Conservation (phyloP, 1,140 invertebrate species). For the Eupristina koningsbergeri region DNA sequence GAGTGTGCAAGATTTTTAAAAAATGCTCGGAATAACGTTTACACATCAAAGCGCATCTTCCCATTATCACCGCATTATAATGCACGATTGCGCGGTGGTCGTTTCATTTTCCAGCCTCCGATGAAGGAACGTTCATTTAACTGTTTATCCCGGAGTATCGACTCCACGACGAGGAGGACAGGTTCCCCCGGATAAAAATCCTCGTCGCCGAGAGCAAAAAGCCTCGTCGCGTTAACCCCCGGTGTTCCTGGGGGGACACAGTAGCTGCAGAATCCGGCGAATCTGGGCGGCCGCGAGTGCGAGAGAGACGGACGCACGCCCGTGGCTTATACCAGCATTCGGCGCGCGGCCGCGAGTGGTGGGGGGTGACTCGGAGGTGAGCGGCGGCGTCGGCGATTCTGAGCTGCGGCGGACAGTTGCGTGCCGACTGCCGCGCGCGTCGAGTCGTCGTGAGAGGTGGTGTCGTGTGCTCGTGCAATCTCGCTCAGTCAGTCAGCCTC, state of each 20-base stretch:
- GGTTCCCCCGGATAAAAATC: no score
- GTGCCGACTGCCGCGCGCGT: constrained; percentile 59
- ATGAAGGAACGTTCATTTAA: no score
- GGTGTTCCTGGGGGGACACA: not conserved
- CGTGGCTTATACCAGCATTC: not conserved
- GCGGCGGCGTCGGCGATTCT: constrained; percentile 17
- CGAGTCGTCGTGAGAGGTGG: not conserved
- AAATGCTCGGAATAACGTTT: no score
- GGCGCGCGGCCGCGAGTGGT: not conserved
- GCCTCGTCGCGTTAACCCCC: not conserved
- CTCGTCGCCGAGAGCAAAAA: not conserved
- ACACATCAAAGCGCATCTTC: no score
- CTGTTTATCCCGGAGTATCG: no score
- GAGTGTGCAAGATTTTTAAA: no score
- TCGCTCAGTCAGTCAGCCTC: not conserved
- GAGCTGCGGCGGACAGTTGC: constrained; percentile 59
- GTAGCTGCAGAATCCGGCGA: constrained; percentile 2
- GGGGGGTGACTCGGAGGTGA: not conserved
- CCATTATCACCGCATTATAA: no score
- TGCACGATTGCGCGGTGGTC: no score
- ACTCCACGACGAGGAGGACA: not conserved
- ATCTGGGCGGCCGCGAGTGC: not conserved
- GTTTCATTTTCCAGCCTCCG: no score
- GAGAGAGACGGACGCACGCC: not conserved
- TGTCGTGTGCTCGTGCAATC: not conserved